Evolutionary conservation across 2,113 vertebrate genomes (phyloP), one percentile per base, ranked within the genome.

Genomic region (Elachura formosa): DNA sequence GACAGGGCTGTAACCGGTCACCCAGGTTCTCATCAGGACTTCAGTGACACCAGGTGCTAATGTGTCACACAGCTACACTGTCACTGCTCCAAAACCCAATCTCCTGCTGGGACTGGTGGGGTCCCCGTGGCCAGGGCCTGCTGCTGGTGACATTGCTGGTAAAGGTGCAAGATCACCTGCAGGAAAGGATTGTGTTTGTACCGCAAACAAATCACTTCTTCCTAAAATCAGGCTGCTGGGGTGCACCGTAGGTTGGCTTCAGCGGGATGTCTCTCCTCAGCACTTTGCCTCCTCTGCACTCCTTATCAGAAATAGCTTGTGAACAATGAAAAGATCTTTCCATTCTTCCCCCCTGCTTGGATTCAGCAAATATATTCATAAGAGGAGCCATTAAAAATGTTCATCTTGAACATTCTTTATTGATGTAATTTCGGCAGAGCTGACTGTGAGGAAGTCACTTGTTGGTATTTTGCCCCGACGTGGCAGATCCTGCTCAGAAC

Each of bases 381-480:
- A 86, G 28, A 72, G 33, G 86, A 81, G 18, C 84, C 56, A 58
- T 73, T 92, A 58, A 69, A 77, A 87, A 72, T 34, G 29, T 17
- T 38, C 17, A 54, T 64, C 25, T 69, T 87, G 77, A 92, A 21
- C 56, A 34, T 84, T 92, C 69, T 61, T 79, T 94, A 21, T 46
- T 66, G 61, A 61, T 79, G 15, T 46, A 61, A 81, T 94, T 97
- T 93, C 76, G 72, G 34, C 75, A 88, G 59, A 79, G 64, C 68
- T 43, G 54, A 55, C 52, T 62, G 56, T 46, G 62, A 92, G 38
- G 34, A 41, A 96, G 59, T 58, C 77, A 71, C 90, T 87, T 87
- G 69, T 76, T 45, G 46, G 38, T 84, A 45, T 95, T 97, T 97
- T 94, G 55, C 75, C 95, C 94, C 62, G 67, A 84, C 46, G 73